Percentiles rank a stretch among this genome's conserved stretches.
Conservation (phyloP, 2,113 vertebrate genomes). For the Salvelinus alpinus region DNA sequence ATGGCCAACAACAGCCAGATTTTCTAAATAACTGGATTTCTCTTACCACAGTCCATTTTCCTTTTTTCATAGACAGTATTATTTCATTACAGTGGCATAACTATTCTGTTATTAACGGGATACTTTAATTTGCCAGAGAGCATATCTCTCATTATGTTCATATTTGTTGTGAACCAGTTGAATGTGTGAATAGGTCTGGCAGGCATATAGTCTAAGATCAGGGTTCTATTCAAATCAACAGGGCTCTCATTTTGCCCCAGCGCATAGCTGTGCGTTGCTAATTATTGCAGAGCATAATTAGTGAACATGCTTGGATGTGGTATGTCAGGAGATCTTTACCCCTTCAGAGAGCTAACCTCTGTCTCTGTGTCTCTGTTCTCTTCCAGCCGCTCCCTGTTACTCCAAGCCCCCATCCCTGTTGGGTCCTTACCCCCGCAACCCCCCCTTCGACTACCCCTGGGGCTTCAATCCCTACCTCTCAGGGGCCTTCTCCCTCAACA, state of each 20-base stretch:
- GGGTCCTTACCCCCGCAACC: constrained; percentile 81
- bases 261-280: constrained; percentile 65
- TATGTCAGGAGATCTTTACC: constrained; percentile 67
- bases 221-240: constrained; percentile 50
- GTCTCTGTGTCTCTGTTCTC: constrained; percentile 50
- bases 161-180: constrained; percentile 32
- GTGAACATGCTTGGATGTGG: constrained; percentile 65
- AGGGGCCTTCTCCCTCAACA: constrained; percentile 84
- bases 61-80: background rate
- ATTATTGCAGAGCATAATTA: constrained; percentile 63
- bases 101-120: constrained; percentile 4
- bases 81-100: background rate
- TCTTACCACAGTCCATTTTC: background rate
- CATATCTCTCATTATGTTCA: constrained; percentile 18
- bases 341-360: constrained; percentile 54
- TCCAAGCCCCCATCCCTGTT: constrained; percentile 86
- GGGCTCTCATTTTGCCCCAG: background rate
- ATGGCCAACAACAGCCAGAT: too few species aligned
- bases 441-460: constrained; percentile 89
- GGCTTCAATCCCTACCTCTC: constrained; percentile 88
- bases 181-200: constrained; percentile 40
- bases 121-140: constrained; percentile 6
- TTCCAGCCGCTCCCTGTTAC: constrained; percentile 81
- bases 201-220: constrained; percentile 64
- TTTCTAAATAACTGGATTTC: background rate